Evolutionary conservation across 2,113 vertebrate species (phyloP).

Genomic region (Cavia aperea): DNA sequence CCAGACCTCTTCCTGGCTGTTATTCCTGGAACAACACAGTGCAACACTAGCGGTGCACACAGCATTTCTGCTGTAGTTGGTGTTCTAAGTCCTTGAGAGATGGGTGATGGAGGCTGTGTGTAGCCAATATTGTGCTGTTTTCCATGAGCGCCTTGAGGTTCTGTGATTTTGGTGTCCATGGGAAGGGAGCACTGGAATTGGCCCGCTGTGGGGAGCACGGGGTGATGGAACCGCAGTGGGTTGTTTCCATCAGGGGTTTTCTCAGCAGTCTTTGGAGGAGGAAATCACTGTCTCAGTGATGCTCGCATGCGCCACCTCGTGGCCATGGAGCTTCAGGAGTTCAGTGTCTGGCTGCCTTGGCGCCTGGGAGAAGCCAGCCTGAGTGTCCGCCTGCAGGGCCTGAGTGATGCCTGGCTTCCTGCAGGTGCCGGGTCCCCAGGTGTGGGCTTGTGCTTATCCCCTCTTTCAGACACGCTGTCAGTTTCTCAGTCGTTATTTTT

Average conservation of each 20-base stretch:
- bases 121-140: background rate
- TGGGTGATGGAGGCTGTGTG: background rate
- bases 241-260: background rate
- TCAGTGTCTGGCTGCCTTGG: background rate
- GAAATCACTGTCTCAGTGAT: background rate
- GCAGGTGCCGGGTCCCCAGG: background rate
- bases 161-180: background rate
- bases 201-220: background rate
- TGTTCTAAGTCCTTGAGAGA: background rate
- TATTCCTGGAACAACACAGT: background rate
- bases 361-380: no score
- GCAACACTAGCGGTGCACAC: background rate
- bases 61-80: no score
- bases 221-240: background rate
- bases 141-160: background rate
- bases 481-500: background rate
- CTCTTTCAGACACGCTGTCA: background rate
- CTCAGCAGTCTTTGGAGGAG: background rate
- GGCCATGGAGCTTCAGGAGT: background rate
- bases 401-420: background rate
- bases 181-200: background rate
- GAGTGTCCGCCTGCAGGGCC: no score
- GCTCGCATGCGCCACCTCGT: constrained; percentile 17
- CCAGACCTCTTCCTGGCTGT: background rate
- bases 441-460: background rate